Evolutionary conservation across 2,113 vertebrate species (phyloP).

Genomic region (Periophthalmus modestus): DNA sequence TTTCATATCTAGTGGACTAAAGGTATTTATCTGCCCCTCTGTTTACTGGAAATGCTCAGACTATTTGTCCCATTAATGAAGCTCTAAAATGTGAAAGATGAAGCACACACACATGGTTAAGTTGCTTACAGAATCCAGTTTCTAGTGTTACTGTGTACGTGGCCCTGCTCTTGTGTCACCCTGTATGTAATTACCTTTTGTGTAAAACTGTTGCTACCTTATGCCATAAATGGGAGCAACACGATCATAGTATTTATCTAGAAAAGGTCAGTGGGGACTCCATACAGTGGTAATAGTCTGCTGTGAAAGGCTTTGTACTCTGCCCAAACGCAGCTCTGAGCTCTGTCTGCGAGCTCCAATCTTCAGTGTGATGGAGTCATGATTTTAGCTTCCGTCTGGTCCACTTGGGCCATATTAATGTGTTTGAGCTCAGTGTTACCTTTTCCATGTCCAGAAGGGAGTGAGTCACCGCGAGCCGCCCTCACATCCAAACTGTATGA

Average conservation of each 20-base stretch:
- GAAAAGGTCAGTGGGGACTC: not conserved
- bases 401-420: constrained; percentile 9
- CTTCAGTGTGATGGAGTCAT: not conserved
- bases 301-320: not conserved
- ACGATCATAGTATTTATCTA: not conserved
- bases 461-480: constrained; percentile 61
- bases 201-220: not conserved
- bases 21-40: too few relatives aligned
- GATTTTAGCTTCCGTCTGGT: not conserved
- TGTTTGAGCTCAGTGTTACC: constrained; percentile 17
- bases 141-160: not conserved
- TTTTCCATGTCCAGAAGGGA: constrained; percentile 56
- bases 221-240: not conserved
- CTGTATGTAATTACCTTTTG: constrained; percentile 1
- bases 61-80: too few relatives aligned
- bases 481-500: constrained; percentile 48
- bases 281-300: not conserved
- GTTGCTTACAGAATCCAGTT: not conserved
- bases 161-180: not conserved
- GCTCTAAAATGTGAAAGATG: too few relatives aligned
- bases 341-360: not conserved
- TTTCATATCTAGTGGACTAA: not conserved
- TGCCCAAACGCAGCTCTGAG: not conserved
- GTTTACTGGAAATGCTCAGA: too few relatives aligned
- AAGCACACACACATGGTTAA: not conserved